Conservation (phyloP, 2,888 invertebrate species). For the Luperina testacea region DNA sequence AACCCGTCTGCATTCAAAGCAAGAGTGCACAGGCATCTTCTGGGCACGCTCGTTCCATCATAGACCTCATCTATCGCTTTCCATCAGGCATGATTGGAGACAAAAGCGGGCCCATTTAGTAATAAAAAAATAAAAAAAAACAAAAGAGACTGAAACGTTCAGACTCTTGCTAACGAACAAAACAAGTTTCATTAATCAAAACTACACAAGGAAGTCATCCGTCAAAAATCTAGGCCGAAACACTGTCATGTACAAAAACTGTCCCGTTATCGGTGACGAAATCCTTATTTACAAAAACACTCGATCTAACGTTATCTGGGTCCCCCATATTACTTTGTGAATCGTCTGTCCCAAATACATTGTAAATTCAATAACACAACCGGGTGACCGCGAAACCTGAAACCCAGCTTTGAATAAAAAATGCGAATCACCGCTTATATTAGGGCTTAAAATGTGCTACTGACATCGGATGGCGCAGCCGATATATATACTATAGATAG, state of each 20-base stretch:
- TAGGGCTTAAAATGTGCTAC: slow-evolving; percentile 30
- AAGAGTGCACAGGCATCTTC: too few relatives aligned
- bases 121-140: background rate
- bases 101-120: too few relatives aligned
- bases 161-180: slow-evolving; percentile 19
- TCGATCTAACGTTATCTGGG: slow-evolving; percentile 45
- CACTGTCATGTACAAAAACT: slow-evolving; percentile 42
- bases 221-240: slow-evolving; percentile 41
- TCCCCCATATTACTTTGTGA: slow-evolving; percentile 36
- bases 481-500: slow-evolving; percentile 4
- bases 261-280: slow-evolving; percentile 38
- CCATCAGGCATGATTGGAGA: too few relatives aligned
- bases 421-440: slow-evolving; percentile 59
- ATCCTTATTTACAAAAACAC: slow-evolving; percentile 56
- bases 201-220: slow-evolving; percentile 50
- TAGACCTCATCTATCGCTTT: too few relatives aligned
- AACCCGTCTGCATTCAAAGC: too few relatives aligned
- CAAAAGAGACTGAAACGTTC: slow-evolving; percentile 17
- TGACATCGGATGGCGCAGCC: slow-evolving; percentile 12
- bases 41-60: too few relatives aligned
- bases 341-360: slow-evolving; percentile 52
- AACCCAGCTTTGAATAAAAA: slow-evolving; percentile 66
- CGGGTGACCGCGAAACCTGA: slow-evolving; percentile 68
- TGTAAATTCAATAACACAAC: slow-evolving; percentile 65
- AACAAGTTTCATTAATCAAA: slow-evolving; percentile 47